Evolutionary conservation across 2,113 vertebrate species (phyloP).

Genomic region (Macrotus californicus): DNA sequence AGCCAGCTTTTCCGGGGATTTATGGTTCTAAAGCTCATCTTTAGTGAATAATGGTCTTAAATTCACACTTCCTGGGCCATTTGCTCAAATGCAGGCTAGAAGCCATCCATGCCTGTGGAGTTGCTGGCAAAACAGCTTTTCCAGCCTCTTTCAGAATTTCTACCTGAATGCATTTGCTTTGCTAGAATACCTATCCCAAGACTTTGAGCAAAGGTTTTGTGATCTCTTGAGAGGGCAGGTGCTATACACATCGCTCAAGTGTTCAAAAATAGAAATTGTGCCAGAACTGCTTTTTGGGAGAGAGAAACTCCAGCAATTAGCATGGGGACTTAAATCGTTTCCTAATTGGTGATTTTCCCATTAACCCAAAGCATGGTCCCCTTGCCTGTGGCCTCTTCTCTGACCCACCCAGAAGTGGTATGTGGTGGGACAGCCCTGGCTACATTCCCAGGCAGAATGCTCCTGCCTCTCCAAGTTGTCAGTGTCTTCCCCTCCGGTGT

Average conservation of each 20-base stretch:
- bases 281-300: background rate
- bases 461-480: background rate
- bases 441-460: conserved; percentile 43
- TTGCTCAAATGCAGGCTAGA: background rate
- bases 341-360: background rate
- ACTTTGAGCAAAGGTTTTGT: background rate
- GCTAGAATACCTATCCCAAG: background rate
- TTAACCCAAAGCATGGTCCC: background rate
- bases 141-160: background rate
- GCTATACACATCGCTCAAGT: background rate
- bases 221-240: background rate
- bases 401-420: conserved; percentile 38
- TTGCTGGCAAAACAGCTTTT: background rate
- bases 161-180: background rate
- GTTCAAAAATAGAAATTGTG: background rate
- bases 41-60: background rate
- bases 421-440: conserved; percentile 41
- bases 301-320: background rate
- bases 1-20: background rate
- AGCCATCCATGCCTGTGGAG: background rate
- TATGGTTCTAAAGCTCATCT: background rate
- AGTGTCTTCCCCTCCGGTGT: background rate
- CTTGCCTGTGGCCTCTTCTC: background rate
- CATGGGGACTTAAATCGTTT: background rate
- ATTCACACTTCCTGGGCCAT: background rate